phyloP scores from a whole-genome alignment of 2,113 vertebrate genomes.

The Setophaga kirtlandii region DNA sequence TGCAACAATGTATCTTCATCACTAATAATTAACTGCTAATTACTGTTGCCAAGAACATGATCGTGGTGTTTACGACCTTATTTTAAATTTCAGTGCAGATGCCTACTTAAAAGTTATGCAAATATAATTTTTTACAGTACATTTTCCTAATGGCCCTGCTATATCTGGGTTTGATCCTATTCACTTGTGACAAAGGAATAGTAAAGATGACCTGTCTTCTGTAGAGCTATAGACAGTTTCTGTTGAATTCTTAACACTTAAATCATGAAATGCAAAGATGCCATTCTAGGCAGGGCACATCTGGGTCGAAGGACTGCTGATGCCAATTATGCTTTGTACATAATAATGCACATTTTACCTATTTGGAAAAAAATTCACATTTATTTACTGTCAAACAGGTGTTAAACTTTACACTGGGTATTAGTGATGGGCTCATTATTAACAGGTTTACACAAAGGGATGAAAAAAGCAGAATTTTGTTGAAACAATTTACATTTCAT shows the following conservation, averaged over 20 bases:
- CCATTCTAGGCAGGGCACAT: neutral
- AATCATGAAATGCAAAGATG: neutral
- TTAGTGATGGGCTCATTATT: slow-evolving; percentile 96
- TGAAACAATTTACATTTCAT: slow-evolving; percentile 91
- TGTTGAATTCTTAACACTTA: neutral
- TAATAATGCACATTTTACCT: slow-evolving; percentile 78
- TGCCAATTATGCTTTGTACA: slow-evolving; percentile 65
- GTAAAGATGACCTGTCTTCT: slow-evolving; percentile 18
- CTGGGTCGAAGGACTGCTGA: slow-evolving; percentile 19
- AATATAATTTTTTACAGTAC: slow-evolving; percentile 22
- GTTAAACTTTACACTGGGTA: slow-evolving; percentile 99
- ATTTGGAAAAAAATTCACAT: slow-evolving; percentile 98
- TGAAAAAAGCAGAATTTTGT: slow-evolving; percentile 87
- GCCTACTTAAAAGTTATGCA: slow-evolving; percentile 22
- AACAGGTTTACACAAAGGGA: slow-evolving; percentile 96
- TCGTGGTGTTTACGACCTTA: neutral
- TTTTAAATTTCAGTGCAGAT: slow-evolving; percentile 26
- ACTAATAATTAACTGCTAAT: slow-evolving; percentile 57
- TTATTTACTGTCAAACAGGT: slow-evolving; percentile 99
- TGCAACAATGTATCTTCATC: slow-evolving; percentile 55
- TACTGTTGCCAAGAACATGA: slow-evolving; percentile 29
- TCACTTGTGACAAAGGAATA: neutral
- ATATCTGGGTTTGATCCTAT: slow-evolving; percentile 10
- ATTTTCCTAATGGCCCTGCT: slow-evolving; percentile 36
- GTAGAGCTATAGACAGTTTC: slow-evolving; percentile 1